Evolutionary conservation across 2,113 vertebrate genomes (phyloP), one percentile per base, ranked within the genome.

Genomic region (Trematocara marginatum): DNA sequence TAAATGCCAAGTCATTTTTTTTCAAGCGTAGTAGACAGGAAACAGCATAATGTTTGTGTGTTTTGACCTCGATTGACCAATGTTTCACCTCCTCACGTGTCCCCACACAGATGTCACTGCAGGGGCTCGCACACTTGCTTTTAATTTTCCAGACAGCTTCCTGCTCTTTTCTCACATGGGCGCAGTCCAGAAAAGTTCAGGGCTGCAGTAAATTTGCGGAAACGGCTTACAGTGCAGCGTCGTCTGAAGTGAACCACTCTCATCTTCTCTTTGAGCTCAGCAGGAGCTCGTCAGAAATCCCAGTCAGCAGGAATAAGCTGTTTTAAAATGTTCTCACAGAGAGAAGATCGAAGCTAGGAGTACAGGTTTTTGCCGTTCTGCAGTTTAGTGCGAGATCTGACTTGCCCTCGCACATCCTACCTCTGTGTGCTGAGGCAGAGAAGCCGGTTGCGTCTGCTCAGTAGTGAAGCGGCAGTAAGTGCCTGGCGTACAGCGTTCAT

Each of bases 381-480:
- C 82, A 13, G 11, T 90, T 88, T 82, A 83, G 71, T 4, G 10
- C 79, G 18, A 83, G 56, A 12, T 80, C 15, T 71, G 40, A 47
- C 81, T 26, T 12, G 71, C 8, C 20, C n/a, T 51, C 61, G 15
- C 54, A 3, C 2, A 38, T 90, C 74, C 74, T 86, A 78, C 86
- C 66, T 3, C 82, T 80, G 31, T 88, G 61, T 31, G 81, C 83
- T 78, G 64, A 88, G 78, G 85, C 86, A 80, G 71, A 69, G 71
- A 59, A 3, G 2, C 4, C 4, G 49, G 2, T 35, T 3, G 49
- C 3, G 11, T 81, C 79, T 54, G 57, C 53, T 76, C 57, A 31
- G 76, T 35, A 26, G 52, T 52, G 51, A 69, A 69, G 78, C 53
- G 42, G 82, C 69, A 40, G 38, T 78, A 38, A 15, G 78, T 15